Percentiles rank a stretch among this genome's conserved stretches.
phyloP scores from a whole-genome alignment of 2,888 invertebrate species.

The Catocala fraxini region DNA sequence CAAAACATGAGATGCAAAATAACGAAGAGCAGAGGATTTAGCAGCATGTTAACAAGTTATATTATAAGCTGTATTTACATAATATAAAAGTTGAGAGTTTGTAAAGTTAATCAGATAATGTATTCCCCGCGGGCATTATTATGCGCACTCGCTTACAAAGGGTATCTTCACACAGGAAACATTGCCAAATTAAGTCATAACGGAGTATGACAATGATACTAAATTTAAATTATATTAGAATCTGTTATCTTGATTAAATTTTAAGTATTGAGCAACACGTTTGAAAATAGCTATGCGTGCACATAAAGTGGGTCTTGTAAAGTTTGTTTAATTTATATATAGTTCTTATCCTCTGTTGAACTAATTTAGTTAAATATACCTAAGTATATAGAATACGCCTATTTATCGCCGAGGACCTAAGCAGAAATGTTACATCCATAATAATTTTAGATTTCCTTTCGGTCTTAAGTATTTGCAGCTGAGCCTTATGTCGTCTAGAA shows the following conservation, averaged over 20 bases:
- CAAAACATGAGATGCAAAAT: too few species aligned
- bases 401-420: too few species aligned
- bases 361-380: too few species aligned
- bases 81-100: constrained; percentile 21
- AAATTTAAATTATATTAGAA: neutral
- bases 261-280: neutral
- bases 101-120: constrained; percentile 46
- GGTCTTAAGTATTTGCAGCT: too few species aligned
- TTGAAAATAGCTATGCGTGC: too few species aligned
- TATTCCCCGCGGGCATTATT: constrained; percentile 24
- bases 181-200: constrained; percentile 1
- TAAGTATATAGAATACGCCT: too few species aligned
- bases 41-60: constrained; percentile 20
- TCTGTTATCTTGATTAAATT: neutral
- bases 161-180: neutral
- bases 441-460: too few species aligned
- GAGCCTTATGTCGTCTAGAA: too few species aligned
- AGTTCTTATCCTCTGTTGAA: too few species aligned
- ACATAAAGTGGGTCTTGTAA: too few species aligned
- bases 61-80: constrained; percentile 12
- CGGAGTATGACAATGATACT: neutral
- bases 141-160: constrained; percentile 15
- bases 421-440: too few species aligned
- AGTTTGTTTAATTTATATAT: too few species aligned
- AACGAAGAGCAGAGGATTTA: neutral